Percentiles rank a stretch among this genome's conserved stretches.
phyloP scores from a whole-genome alignment of 2,113 vertebrate species.

The Heptranchias perlo region DNA sequence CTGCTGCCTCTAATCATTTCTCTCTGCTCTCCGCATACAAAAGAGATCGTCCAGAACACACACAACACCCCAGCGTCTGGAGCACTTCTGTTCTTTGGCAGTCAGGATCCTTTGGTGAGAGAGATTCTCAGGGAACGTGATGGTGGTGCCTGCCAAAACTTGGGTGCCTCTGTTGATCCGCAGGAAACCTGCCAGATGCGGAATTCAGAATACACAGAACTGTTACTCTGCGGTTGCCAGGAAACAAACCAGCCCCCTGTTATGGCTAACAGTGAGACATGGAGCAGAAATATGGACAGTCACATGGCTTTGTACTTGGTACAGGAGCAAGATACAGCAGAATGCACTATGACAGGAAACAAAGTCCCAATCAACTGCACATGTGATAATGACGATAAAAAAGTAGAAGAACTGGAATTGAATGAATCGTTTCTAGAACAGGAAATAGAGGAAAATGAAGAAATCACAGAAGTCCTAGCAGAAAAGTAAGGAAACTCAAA shows the following conservation, averaged over 20 bases:
- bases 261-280: neutral
- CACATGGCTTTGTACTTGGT: neutral
- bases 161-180: neutral
- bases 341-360: neutral
- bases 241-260: neutral
- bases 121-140: neutral
- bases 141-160: neutral
- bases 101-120: neutral
- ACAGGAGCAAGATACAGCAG: neutral
- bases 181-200: neutral
- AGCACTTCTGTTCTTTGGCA: neutral
- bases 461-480: neutral
- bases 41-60: neutral
- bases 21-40: neutral
- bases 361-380: neutral
- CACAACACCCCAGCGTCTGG: neutral
- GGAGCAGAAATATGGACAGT: neutral
- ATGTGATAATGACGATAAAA: neutral
- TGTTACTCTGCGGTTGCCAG: neutral
- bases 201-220: neutral
- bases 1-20: neutral
- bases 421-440: neutral
- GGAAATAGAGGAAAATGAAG: neutral
- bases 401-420: neutral
- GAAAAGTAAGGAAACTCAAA: conserved; percentile 1